phyloP scores from a whole-genome alignment of 2,113 vertebrate species.

The Chaetodon trifascialis region DNA sequence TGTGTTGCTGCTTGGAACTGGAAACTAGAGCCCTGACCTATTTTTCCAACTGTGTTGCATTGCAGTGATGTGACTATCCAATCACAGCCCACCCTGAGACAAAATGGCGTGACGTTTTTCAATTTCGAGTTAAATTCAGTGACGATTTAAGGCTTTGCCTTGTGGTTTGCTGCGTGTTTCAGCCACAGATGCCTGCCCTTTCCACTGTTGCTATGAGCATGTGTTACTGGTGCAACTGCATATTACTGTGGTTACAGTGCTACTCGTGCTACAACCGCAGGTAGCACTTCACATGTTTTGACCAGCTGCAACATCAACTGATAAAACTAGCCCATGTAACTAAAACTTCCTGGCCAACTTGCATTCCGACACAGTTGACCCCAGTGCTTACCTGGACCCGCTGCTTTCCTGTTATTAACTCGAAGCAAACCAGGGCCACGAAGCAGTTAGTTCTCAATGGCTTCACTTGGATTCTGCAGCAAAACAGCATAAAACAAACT shows the following conservation, averaged over 20 bases:
- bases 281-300: neutral
- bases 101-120: neutral
- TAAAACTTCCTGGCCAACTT: neutral
- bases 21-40: slow-evolving; percentile 13
- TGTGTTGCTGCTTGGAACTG: neutral
- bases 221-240: neutral
- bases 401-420: neutral
- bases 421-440: neutral
- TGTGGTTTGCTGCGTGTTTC: neutral
- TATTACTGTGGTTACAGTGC: neutral
- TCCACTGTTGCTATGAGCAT: neutral
- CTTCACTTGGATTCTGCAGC: neutral
- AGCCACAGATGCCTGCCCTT: neutral
- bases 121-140: neutral
- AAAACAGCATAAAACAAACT: neutral
- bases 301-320: neutral
- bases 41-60: slow-evolving; percentile 25
- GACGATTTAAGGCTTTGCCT: neutral
- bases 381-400: too few relatives aligned
- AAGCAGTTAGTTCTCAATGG: too few relatives aligned
- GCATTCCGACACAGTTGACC: neutral
- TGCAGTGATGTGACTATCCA: slow-evolving; percentile 9
- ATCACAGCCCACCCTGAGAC: neutral
- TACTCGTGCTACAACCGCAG: neutral
- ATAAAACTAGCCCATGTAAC: neutral